Percentiles rank a stretch among this genome's conserved stretches.
Conservation (phyloP, 2,797 vertebrate species). For the Capromys pilorides region DNA sequence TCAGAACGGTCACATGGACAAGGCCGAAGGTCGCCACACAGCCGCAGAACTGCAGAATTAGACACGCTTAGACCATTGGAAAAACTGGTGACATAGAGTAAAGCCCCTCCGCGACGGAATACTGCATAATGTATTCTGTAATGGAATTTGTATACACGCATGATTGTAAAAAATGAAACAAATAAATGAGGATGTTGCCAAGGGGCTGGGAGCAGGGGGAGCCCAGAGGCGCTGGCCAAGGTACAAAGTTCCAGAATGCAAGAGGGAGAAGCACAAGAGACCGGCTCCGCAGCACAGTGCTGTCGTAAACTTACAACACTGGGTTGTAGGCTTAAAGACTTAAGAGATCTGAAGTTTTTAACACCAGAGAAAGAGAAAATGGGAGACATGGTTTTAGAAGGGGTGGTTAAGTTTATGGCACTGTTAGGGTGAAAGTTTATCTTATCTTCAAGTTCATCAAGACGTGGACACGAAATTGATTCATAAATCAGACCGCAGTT, state of each 20-base stretch:
- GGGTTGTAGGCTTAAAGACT: background rate
- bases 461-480: background rate
- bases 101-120: background rate
- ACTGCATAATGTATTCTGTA: background rate
- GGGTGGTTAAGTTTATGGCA: background rate
- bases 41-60: background rate
- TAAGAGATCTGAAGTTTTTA: background rate
- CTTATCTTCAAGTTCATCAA: background rate
- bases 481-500: background rate
- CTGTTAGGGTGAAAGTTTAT: background rate
- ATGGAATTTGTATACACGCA: background rate
- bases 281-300: background rate
- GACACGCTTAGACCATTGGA: fast-evolving
- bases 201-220: background rate
- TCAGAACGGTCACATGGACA: background rate
- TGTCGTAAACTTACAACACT: background rate
- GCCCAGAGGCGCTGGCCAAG: too few relatives aligned
- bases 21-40: background rate
- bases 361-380: background rate
- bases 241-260: background rate
- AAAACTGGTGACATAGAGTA: background rate
- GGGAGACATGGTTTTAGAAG: background rate
- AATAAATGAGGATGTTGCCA: background rate
- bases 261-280: background rate
- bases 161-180: background rate